phyloP scores from a whole-genome alignment of 2,113 vertebrate genomes.

The Macrotis lagotis region DNA sequence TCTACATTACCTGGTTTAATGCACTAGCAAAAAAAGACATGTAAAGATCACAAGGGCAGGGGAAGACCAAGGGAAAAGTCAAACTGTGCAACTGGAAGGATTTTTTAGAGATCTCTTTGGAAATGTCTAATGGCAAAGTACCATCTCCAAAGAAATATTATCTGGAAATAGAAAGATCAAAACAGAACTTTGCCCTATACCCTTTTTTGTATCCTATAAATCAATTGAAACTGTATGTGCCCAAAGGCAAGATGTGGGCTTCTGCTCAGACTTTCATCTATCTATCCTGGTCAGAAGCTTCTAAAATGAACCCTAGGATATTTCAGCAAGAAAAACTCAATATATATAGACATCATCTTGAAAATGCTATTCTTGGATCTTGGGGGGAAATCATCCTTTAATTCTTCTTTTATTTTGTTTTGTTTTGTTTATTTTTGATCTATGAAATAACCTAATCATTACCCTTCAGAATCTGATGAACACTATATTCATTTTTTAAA shows the following conservation, averaged over 20 bases:
- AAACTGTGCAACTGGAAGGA: background rate
- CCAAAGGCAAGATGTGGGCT: background rate
- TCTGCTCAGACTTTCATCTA: conserved; percentile 20
- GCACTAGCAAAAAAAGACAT: conserved; percentile 22
- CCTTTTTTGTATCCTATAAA: conserved; percentile 28
- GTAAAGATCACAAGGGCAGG: conserved; percentile 50
- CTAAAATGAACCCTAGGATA: conserved; percentile 13
- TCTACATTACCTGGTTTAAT: conserved; percentile 60
- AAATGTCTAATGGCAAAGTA: conserved; percentile 25
- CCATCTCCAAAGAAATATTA: conserved; percentile 51
- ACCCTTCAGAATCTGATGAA: too few species aligned
- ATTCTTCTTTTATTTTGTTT: conserved; percentile 18
- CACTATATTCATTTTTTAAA: too few species aligned
- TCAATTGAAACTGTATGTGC: background rate
- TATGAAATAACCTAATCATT: background rate
- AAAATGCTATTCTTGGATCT: background rate
- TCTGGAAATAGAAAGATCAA: conserved; percentile 41
- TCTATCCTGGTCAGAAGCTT: background rate
- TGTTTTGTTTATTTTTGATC: background rate
- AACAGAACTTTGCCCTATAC: background rate
- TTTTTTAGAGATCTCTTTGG: conserved; percentile 55
- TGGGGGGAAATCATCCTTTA: background rate
- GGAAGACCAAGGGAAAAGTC: background rate
- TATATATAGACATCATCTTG: background rate
- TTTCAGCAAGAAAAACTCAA: background rate